phyloP scores from a whole-genome alignment of 2,888 invertebrate species.

The Agrilus biguttatus region DNA sequence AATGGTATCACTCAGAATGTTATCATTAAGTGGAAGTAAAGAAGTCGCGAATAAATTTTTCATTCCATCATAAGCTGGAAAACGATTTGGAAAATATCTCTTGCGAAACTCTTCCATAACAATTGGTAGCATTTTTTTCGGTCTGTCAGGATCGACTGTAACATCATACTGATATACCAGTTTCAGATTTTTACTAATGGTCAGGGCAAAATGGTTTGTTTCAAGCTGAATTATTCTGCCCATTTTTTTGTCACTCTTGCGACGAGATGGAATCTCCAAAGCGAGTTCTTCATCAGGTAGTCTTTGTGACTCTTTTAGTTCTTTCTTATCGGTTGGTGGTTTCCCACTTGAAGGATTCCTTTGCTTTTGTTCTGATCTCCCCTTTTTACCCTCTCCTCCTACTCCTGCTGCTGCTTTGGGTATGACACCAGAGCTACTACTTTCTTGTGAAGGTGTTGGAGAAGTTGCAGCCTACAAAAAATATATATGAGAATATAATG shows the following conservation, averaged over 20 bases:
- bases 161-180: constrained; percentile 71
- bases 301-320: no score
- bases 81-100: constrained; percentile 28
- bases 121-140: constrained; percentile 43
- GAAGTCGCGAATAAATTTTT: constrained; percentile 48
- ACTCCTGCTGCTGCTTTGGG: no score
- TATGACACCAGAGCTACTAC: no score
- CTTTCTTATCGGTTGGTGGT: no score
- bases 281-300: no score
- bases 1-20: constrained; percentile 21
- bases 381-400: no score
- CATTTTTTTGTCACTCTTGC: constrained; percentile 18
- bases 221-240: constrained; percentile 28
- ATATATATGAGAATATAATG: no score
- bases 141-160: constrained; percentile 49
- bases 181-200: constrained; percentile 27
- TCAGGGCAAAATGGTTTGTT: constrained; percentile 51
- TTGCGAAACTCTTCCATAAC: constrained; percentile 21
- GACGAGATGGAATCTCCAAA: no score
- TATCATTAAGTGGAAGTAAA: constrained; percentile 30
- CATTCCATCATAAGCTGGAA: constrained; percentile 59
- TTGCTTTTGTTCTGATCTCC: no score
- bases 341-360: no score
- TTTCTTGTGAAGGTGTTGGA: no score
- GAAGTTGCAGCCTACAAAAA: no score